A percentile compares a stretch with the other conserved stretches of the same genome.
phyloP scores from a whole-genome alignment of 2,113 vertebrate genomes.

The Sminthopsis crassicaudata region DNA sequence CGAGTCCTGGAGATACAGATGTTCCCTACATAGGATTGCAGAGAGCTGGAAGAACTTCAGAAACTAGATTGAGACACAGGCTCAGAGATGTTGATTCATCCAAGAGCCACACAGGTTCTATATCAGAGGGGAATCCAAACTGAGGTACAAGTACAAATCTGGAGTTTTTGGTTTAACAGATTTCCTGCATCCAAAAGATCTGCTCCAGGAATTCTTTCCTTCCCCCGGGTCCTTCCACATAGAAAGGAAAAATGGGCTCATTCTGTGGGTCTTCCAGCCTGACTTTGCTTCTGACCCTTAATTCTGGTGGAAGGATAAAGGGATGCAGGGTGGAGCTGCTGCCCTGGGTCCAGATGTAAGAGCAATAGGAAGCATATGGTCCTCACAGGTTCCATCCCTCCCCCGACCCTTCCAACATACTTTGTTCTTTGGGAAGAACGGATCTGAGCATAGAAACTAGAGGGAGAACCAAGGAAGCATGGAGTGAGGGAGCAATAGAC shows the following conservation, averaged over 20 bases:
- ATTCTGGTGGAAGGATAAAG: neutral
- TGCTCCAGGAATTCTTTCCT: neutral
- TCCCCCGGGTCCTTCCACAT: neutral
- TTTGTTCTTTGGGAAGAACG: neutral
- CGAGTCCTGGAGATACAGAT: neutral
- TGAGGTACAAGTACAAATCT: neutral
- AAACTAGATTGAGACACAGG: neutral
- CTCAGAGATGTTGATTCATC: neutral
- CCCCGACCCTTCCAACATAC: neutral
- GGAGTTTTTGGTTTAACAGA: neutral
- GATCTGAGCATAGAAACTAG: neutral
- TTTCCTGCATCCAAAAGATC: neutral
- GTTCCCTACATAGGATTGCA: neutral
- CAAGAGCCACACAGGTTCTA: neutral
- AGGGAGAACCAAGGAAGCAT: neutral
- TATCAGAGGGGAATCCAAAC: neutral
- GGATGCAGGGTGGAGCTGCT: neutral
- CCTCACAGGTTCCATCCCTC: neutral
- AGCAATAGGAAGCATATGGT: neutral
- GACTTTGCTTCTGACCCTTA: neutral
- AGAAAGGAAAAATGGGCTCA: neutral
- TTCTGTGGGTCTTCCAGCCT: neutral
- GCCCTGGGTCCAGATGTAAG: neutral
- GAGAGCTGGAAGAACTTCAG: neutral
- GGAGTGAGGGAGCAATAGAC: neutral